These are phyloP conservation scores for Mechanitis messenoides DNA, from an alignment of 2,888 invertebrate genomes.

Conservation along the genomic window DNA sequence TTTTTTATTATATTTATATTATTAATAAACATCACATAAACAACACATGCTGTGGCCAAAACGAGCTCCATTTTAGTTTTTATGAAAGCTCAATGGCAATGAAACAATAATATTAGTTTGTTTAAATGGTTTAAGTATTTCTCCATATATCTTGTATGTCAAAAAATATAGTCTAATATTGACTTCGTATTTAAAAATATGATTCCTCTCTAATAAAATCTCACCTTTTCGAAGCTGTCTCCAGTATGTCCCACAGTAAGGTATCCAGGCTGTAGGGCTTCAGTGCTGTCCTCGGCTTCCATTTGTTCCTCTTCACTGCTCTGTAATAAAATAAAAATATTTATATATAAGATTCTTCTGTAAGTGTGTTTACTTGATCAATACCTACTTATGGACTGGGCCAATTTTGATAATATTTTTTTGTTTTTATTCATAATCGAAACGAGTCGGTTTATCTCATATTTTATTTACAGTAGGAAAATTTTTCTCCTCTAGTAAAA, in stretches of 20 bases:
- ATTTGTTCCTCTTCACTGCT: slow-evolving; percentile 74
- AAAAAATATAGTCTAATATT: too few species aligned
- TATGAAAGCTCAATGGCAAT: too few species aligned
- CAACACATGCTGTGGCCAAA: too few species aligned
- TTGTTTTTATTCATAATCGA: too few species aligned
- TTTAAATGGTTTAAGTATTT: too few species aligned
- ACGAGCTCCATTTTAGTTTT: too few species aligned
- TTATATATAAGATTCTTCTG: neutral
- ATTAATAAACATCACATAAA: too few species aligned
- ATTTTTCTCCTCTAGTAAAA: neutral
- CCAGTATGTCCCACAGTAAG: slow-evolving; percentile 45
- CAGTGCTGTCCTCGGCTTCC: slow-evolving; percentile 53
- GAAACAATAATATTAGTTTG: too few species aligned
- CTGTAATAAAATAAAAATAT: slow-evolving; percentile 32
- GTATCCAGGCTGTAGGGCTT: slow-evolving; percentile 42
- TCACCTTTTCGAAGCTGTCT: slow-evolving; percentile 59
- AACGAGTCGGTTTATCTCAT: too few species aligned
- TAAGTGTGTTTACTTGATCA: neutral
- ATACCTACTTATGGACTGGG: neutral
- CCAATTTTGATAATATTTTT: too few species aligned
- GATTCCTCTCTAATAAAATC: neutral
- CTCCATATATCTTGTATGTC: too few species aligned
- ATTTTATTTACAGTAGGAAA: neutral
- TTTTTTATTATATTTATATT: too few species aligned
- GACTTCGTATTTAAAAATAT: neutral